Evolutionary conservation across 2,113 vertebrate species (phyloP).

Genomic region (Periophthalmodon schlosseri): DNA sequence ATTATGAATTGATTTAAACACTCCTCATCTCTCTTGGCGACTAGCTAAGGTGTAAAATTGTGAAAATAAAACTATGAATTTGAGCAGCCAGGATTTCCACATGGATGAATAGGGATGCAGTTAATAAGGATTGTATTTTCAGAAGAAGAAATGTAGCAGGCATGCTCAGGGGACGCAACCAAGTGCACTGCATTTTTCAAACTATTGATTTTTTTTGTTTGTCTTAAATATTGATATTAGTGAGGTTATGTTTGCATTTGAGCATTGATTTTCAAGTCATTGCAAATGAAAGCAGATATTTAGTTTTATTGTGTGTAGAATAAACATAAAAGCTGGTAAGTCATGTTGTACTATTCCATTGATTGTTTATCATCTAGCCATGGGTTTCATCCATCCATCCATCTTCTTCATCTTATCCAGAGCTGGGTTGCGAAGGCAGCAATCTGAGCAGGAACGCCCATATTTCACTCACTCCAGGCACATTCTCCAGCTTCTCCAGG

Average conservation of each 20-base stretch:
- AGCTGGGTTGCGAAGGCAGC: too few species aligned
- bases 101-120: not conserved
- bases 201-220: not conserved
- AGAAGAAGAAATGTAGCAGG: not conserved
- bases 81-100: not conserved
- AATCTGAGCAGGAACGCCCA: too few species aligned
- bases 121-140: not conserved
- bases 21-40: not conserved
- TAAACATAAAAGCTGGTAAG: too few species aligned
- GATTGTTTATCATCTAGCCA: too few species aligned
- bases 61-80: not conserved
- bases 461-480: too few species aligned
- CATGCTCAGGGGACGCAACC: not conserved
- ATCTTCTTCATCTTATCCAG: too few species aligned
- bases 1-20: constrained; percentile 4
- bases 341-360: too few species aligned
- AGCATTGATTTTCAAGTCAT: not conserved
- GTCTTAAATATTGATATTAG: not conserved
- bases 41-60: not conserved
- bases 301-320: too few species aligned
- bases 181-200: not conserved
- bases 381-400: too few species aligned
- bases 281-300: not conserved
- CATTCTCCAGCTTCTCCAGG: too few species aligned
- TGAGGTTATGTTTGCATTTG: not conserved